Evolutionary conservation across 2,797 vertebrate genomes (phyloP).

Genomic region (Cetoscarus ocellatus): DNA sequence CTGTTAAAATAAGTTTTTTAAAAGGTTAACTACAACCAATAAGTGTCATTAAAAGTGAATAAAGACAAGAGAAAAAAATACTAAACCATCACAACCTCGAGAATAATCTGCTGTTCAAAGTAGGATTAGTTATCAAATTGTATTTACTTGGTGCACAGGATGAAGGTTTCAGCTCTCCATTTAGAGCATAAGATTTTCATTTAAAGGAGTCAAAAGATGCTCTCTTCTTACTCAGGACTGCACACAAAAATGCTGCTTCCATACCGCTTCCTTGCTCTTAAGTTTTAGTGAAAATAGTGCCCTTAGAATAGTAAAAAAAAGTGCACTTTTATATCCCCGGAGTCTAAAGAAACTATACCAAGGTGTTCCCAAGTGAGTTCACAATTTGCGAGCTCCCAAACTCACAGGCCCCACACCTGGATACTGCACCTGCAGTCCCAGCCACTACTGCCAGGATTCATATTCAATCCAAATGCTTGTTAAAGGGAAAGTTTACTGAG

Average conservation of each 20-base stretch:
- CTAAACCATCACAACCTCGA: too few species aligned
- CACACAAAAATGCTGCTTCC: constrained; percentile 55
- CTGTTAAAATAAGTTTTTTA: too few species aligned
- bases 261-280: constrained; percentile 75
- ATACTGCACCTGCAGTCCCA: constrained; percentile 49
- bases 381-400: constrained; percentile 38
- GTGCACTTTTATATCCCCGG: background rate
- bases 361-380: constrained; percentile 32
- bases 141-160: too few species aligned
- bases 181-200: too few species aligned
- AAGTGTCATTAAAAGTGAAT: too few species aligned
- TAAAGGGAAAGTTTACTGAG: constrained; percentile 7
- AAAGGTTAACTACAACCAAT: too few species aligned
- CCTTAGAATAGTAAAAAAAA: background rate
- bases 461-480: constrained; percentile 60
- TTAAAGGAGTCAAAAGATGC: constrained; percentile 30
- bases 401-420: constrained; percentile 38
- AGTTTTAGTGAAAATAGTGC: constrained; percentile 38
- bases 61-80: too few species aligned
- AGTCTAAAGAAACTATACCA: background rate
- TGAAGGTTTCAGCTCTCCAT: too few species aligned
- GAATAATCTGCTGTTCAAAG: too few species aligned
- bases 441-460: constrained; percentile 51
- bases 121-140: too few species aligned
- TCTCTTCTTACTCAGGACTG: background rate